phyloP scores from a whole-genome alignment of 2,888 invertebrate genomes.

The Euplexia lucipara region DNA sequence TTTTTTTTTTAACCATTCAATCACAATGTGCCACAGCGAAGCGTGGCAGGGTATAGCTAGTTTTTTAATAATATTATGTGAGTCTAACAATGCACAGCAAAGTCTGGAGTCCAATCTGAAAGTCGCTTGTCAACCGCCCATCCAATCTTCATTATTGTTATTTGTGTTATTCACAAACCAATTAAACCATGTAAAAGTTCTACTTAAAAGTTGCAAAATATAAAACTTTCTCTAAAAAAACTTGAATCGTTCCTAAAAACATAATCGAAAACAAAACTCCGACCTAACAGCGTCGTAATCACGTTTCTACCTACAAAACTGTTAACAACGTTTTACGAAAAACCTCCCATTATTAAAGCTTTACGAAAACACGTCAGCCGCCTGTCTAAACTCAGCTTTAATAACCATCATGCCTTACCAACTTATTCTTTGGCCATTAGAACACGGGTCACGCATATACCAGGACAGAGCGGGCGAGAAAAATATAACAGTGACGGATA shows the following conservation, averaged over 20 bases:
- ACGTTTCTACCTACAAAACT: constrained; percentile 8
- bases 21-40: too few relatives aligned
- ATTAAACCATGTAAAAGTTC: neutral
- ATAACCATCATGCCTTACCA: constrained; percentile 59
- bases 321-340: constrained; percentile 23
- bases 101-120: too few relatives aligned
- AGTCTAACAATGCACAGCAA: too few relatives aligned
- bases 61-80: too few relatives aligned
- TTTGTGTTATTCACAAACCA: too few relatives aligned
- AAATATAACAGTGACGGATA: constrained; percentile 69
- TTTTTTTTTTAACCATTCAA: too few relatives aligned
- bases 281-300: neutral
- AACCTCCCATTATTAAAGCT: constrained; percentile 13
- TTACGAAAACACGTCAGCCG: constrained; percentile 28
- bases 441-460: constrained; percentile 74
- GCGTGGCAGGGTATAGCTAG: too few relatives aligned
- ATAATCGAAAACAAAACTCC: neutral
- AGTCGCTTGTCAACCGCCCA: too few relatives aligned
- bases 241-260: neutral
- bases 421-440: constrained; percentile 62
- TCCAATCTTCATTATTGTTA: too few relatives aligned
- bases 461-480: constrained; percentile 72
- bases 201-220: neutral
- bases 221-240: neutral
- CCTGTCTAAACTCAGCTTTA: constrained; percentile 41